Evolutionary conservation across 2,797 vertebrate genomes (phyloP).

Genomic region (Enteromius treurensis): DNA sequence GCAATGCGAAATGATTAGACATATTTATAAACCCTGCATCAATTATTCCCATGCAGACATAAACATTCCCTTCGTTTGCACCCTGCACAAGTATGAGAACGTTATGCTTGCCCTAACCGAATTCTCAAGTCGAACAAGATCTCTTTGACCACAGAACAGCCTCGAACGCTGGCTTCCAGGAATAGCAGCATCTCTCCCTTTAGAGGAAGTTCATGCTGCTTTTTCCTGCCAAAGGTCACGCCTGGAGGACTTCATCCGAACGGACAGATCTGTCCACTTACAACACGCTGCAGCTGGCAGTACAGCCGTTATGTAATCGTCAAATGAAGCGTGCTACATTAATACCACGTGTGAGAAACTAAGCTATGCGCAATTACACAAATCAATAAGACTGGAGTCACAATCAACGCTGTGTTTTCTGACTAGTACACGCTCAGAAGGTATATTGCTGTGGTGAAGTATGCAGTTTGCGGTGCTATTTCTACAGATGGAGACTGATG

Average conservation of each 20-base stretch:
- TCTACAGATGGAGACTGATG: background rate
- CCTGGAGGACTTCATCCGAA: background rate
- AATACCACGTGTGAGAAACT: background rate
- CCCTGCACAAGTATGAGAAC: background rate
- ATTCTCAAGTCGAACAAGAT: background rate
- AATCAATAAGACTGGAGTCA: slow-evolving; percentile 12
- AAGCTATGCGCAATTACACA: slow-evolving; percentile 19
- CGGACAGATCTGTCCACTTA: slow-evolving; percentile 14
- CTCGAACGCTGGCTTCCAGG: slow-evolving; percentile 25
- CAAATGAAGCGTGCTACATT: slow-evolving; percentile 18
- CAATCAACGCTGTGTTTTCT: slow-evolving; percentile 6
- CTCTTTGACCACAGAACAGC: slow-evolving; percentile 4
- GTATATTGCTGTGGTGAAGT: background rate
- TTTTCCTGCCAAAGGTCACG: slow-evolving; percentile 37
- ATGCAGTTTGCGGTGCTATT: background rate
- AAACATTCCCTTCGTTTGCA: background rate
- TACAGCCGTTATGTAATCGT: slow-evolving; percentile 30
- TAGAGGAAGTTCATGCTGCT: slow-evolving; percentile 11
- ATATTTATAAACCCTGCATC: background rate
- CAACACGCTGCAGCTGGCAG: slow-evolving; percentile 19
- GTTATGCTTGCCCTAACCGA: background rate
- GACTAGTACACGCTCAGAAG: background rate
- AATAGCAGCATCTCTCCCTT: slow-evolving; percentile 32
- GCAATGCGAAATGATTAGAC: background rate
- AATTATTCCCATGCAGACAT: slow-evolving; percentile 1